These are phyloP conservation scores for Eulacestoma nigropectus DNA, from an alignment of 2,113 vertebrate species.

Conservation along the genomic window DNA sequence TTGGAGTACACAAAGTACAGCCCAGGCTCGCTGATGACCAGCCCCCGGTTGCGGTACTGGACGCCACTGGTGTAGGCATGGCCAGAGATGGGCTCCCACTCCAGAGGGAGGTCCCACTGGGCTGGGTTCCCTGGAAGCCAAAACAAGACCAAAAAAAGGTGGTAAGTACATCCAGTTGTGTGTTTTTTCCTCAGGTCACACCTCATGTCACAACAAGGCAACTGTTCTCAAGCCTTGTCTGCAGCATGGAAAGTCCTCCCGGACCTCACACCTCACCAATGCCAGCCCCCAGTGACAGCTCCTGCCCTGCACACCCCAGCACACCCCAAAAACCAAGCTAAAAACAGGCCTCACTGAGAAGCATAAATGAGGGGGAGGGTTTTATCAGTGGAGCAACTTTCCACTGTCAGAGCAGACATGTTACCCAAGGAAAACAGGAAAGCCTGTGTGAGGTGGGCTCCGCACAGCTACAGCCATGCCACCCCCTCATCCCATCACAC, in stretches of 20 bases:
- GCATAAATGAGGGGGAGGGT: background rate
- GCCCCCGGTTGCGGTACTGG: constrained; percentile 73
- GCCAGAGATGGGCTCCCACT: constrained; percentile 75
- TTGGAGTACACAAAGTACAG: constrained; percentile 85
- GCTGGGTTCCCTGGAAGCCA: constrained; percentile 52
- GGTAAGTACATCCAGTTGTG: background rate
- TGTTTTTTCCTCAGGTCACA: background rate
- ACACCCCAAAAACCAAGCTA: background rate
- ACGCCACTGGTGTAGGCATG: constrained; percentile 71
- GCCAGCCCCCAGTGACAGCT: background rate
- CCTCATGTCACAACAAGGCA: background rate
- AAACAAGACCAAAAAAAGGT: background rate
- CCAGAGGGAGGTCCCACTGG: constrained; percentile 59
- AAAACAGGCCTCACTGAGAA: background rate
- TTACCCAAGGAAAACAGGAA: background rate
- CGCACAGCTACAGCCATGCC: rapidly evolving
- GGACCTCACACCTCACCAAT: rapidly evolving
- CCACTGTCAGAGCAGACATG: rapidly evolving
- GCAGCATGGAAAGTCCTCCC: background rate
- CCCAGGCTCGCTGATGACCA: constrained; percentile 79
- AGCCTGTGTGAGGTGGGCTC: background rate
- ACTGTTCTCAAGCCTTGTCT: background rate
- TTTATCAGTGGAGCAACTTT: background rate
- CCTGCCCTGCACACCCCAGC: background rate
- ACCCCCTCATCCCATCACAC: too few species aligned